Evolutionary conservation across 2,113 vertebrate genomes (phyloP).

Genomic region (Caranx ignobilis): DNA sequence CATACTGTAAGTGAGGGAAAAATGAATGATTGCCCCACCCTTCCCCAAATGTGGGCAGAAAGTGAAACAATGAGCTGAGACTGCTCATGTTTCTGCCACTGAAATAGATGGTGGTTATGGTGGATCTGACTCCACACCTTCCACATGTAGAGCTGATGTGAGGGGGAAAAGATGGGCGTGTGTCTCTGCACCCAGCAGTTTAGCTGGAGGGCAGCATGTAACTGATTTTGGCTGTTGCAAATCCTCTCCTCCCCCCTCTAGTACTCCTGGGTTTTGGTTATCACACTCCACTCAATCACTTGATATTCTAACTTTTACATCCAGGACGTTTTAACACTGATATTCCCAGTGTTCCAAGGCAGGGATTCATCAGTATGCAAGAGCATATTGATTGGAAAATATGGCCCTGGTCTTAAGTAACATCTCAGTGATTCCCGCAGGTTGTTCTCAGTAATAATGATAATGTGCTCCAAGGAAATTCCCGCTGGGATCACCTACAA

Average conservation of each 20-base stretch:
- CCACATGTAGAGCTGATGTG: constrained; percentile 21
- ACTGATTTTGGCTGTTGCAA: not conserved
- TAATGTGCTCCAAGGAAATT: constrained; percentile 37
- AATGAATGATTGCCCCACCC: constrained; percentile 39
- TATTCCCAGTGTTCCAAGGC: constrained; percentile 4
- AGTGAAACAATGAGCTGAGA: constrained; percentile 52
- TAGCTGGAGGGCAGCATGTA: not conserved
- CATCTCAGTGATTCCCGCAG: constrained; percentile 2
- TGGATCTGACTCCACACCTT: constrained; percentile 34
- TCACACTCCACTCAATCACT: not conserved
- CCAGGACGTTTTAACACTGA: constrained; percentile 9
- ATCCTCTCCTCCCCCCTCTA: not conserved
- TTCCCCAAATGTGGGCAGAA: constrained; percentile 44
- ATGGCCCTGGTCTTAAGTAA: constrained; percentile 32
- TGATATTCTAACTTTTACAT: constrained; percentile 12
- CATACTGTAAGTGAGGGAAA: constrained; percentile 26
- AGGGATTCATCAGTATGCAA: constrained; percentile 4
- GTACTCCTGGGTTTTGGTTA: not conserved
- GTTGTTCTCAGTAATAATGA: constrained; percentile 35
- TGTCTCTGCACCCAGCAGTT: constrained; percentile 13
- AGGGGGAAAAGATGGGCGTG: constrained; percentile 14
- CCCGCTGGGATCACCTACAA: constrained; percentile 27
- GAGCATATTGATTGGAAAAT: constrained; percentile 38
- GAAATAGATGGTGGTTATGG: constrained; percentile 39
- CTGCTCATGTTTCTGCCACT: constrained; percentile 36